A percentile compares a stretch with the other conserved stretches of the same genome.
These are phyloP conservation scores for Halcyon senegalensis DNA, from an alignment of 2,113 vertebrate genomes.

Conservation along the genomic window DNA sequence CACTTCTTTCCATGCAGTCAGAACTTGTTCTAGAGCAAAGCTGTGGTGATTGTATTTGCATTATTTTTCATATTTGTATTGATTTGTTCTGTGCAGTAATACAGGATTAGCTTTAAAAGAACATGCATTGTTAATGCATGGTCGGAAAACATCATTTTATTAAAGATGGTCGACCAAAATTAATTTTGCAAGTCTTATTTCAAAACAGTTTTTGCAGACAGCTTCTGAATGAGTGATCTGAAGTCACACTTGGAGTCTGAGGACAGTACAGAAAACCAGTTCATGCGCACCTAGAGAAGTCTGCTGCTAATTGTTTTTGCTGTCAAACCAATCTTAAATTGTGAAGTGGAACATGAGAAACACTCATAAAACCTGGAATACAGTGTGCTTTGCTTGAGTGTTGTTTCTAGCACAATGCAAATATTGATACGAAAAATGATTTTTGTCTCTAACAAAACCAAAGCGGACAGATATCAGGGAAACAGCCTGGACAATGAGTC, in stretches of 20 bases:
- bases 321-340: neutral
- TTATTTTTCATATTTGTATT: neutral
- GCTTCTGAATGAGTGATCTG: neutral
- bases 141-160: neutral
- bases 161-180: neutral
- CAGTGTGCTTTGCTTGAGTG: neutral
- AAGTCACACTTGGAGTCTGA: neutral
- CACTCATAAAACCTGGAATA: neutral
- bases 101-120: neutral
- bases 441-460: neutral
- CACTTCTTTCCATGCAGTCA: neutral
- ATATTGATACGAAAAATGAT: neutral
- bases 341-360: neutral
- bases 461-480: neutral
- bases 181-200: neutral
- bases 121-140: neutral
- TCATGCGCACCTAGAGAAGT: neutral
- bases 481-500: neutral
- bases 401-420: neutral
- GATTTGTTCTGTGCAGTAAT: neutral
- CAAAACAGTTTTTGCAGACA: neutral
- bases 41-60: neutral
- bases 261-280: neutral
- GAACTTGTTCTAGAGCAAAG: neutral
- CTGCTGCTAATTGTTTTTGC: neutral